Percentiles rank a stretch among this genome's conserved stretches.
Conservation (phyloP, 2,888 invertebrate genomes). For the Bibio marci region DNA sequence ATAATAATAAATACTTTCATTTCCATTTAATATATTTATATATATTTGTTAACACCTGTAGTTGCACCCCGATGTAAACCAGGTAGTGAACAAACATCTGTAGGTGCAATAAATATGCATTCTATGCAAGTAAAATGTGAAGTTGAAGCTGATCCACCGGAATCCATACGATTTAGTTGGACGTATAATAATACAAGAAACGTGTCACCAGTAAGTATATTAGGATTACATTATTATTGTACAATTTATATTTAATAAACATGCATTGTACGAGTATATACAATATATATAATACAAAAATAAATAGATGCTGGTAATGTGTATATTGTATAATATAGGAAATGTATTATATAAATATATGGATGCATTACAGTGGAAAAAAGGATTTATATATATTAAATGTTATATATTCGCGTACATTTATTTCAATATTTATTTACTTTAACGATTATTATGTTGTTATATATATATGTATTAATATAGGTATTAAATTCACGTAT, state of each 20-base stretch:
- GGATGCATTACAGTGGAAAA: too few species aligned
- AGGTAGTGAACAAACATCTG: constrained; percentile 49
- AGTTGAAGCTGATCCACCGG: constrained; percentile 60
- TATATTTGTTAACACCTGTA: too few species aligned
- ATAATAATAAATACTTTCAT: too few species aligned
- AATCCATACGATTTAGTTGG: constrained; percentile 61
- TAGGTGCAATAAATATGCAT: constrained; percentile 57
- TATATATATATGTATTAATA: too few species aligned
- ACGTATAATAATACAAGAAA: constrained; percentile 66
- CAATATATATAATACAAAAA: background rate
- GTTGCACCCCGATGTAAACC: constrained; percentile 63
- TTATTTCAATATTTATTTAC: too few species aligned
- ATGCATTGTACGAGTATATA: background rate
- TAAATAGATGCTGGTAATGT: background rate
- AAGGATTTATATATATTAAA: too few species aligned
- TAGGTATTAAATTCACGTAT: constrained; percentile 33
- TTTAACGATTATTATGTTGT: too few species aligned
- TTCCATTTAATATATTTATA: too few species aligned
- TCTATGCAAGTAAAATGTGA: constrained; percentile 60
- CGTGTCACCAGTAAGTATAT: constrained; percentile 39
- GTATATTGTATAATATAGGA: too few species aligned
- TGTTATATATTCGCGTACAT: too few species aligned
- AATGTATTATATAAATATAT: too few species aligned
- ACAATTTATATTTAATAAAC: too few species aligned
- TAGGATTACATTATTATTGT: background rate